Evolutionary conservation across 2,113 vertebrate species (phyloP), one percentile per base, ranked within the genome.

Genomic region (Gallinago jamesoni): DNA sequence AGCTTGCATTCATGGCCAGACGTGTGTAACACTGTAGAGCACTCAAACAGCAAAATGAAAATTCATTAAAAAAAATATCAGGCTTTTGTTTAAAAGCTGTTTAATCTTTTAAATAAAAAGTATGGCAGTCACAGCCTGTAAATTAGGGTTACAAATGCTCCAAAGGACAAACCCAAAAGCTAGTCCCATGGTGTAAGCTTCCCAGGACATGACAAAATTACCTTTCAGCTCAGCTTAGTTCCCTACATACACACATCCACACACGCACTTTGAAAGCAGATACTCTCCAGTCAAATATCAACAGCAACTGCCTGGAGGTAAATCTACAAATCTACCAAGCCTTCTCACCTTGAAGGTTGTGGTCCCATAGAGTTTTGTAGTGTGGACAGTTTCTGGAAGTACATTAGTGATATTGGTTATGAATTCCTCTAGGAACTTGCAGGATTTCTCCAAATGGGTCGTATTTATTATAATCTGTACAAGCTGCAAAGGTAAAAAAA

Each of bases 401-500:
- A 99, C 99, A 4, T 99, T 99, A 78, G 99, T 99, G 97, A 99
- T 99, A 96, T 99, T 99, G 89, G 99, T 99, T 95, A 99, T 99
- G 95, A 99, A 99, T 87, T 99, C 99, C 94, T 99, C 99, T 69
- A 99, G 98, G 97, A 98, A 99, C 66, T 98, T 98, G 98, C 99
- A 99, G 81, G 99, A 99, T 89, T 99, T 98, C 98, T 99, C 99
- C 98, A 99, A 97, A 90, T 99, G 99, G 60, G 99, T 99, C 21
- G 99, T 99, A 96, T 99, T 99, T 77, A 99, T 99, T 91, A 99
- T 99, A 84, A 99, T 99, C 98, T 99, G 99, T 15, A 99, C 99
- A 84, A 99, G 97, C 99, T 99, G 92, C 11, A 62, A 22, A 84
- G 86, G 62, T 19, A 64, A 87, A 56, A 56, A 14, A 9, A 59